phyloP scores from a whole-genome alignment of 2,113 vertebrate genomes.

The Morone saxatilis region DNA sequence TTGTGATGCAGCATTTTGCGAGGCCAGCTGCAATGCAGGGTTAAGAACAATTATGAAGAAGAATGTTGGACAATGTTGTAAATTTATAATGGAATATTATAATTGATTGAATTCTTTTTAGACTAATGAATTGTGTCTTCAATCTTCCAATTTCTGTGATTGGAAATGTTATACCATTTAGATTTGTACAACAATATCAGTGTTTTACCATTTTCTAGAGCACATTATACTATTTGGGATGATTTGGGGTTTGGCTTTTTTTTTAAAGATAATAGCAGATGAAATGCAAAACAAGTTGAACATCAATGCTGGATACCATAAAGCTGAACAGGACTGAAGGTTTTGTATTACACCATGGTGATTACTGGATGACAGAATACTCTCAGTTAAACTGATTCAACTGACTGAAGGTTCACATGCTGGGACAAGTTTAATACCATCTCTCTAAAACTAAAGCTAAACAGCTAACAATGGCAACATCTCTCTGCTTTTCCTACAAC shows the following conservation, averaged over 20 bases:
- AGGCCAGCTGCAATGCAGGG: constrained; percentile 57
- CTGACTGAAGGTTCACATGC: background rate
- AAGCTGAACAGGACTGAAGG: background rate
- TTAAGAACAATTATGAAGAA: background rate
- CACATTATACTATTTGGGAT: background rate
- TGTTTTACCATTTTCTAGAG: background rate
- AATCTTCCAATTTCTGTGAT: background rate
- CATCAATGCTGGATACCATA: background rate
- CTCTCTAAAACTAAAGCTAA: background rate
- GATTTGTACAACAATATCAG: background rate
- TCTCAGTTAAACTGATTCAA: background rate
- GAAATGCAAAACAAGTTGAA: background rate
- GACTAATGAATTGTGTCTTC: background rate
- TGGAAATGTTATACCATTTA: background rate
- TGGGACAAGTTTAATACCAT: background rate
- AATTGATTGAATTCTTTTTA: too few species aligned
- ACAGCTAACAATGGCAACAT: too few species aligned
- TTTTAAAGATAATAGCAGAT: background rate
- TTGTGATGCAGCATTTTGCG: constrained; percentile 72
- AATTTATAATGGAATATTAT: too few species aligned
- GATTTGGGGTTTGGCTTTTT: background rate
- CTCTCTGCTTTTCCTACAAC: background rate
- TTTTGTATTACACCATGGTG: background rate
- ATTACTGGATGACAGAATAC: background rate
- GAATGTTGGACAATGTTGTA: background rate